Evolutionary conservation across 2,888 invertebrate genomes (phyloP).

Genomic region (Hirudinaria manillensis): DNA sequence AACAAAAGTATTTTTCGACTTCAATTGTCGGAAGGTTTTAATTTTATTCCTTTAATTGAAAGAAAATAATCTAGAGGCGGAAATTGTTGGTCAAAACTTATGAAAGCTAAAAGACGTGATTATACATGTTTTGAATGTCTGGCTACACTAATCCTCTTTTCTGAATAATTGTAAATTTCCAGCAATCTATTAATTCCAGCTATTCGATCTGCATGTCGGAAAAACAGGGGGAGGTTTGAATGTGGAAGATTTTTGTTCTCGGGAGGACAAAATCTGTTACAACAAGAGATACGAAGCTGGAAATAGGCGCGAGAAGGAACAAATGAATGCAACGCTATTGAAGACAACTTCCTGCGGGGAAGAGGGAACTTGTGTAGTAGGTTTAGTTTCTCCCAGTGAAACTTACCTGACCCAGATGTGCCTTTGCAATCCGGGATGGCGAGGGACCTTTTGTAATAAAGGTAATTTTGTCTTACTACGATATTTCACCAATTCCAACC

Average conservation of each 20-base stretch:
- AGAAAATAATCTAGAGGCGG: too few relatives aligned
- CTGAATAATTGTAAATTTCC: too few relatives aligned
- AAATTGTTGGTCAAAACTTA: too few relatives aligned
- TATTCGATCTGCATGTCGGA: conserved; percentile 77
- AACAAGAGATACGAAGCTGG: conserved; percentile 44
- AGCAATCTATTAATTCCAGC: conserved; percentile 46
- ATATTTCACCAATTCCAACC: too few relatives aligned
- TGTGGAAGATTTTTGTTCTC: conserved; percentile 69
- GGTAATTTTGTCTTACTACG: too few relatives aligned
- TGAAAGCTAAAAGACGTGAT: too few relatives aligned
- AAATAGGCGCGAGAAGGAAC: not conserved
- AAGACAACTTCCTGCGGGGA: conserved; percentile 43
- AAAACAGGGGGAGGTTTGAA: conserved; percentile 71
- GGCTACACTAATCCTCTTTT: too few relatives aligned
- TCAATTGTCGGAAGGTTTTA: too few relatives aligned
- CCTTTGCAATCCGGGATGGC: conserved; percentile 90
- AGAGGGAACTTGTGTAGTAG: conserved; percentile 80
- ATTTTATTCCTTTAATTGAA: too few relatives aligned
- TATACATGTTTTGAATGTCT: too few relatives aligned
- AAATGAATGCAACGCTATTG: not conserved
- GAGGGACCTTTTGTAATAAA: conserved; percentile 61
- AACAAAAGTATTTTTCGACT: too few relatives aligned
- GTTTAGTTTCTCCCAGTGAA: conserved; percentile 56
- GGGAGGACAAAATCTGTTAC: conserved; percentile 84
- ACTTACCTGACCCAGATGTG: conserved; percentile 62